Evolutionary conservation across 1,140 invertebrate species (phyloP).

Genomic region (Trinorchestia longiramus): DNA sequence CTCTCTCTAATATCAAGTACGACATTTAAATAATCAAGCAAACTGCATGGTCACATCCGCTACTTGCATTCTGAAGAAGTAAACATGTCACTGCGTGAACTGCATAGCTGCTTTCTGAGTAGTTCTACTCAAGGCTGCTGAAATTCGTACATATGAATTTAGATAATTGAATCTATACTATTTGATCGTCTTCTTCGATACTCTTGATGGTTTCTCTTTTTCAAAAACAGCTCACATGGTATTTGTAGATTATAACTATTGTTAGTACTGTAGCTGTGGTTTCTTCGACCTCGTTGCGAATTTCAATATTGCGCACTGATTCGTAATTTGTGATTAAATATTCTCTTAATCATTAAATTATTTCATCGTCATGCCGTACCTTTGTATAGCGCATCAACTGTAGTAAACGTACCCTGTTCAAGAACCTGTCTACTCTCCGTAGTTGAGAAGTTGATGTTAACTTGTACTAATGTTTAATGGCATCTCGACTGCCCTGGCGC

Average conservation of each 20-base stretch:
- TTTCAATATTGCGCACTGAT: neutral
- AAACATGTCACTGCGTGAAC: neutral
- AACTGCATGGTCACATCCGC: neutral
- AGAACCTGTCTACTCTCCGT: neutral
- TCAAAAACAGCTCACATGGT: neutral
- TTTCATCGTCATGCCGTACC: neutral
- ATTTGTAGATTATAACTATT: neutral
- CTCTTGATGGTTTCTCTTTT: neutral
- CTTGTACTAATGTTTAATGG: neutral
- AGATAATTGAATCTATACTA: too few relatives aligned
- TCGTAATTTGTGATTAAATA: neutral
- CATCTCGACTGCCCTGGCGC: neutral
- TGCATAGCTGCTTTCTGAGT: neutral
- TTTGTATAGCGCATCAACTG: neutral
- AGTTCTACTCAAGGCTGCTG: neutral
- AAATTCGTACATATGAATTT: too few relatives aligned
- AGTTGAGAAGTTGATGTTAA: neutral
- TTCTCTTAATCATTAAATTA: neutral
- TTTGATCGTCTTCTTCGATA: neutral
- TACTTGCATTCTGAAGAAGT: neutral
- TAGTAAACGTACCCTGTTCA: neutral
- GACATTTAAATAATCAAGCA: neutral
- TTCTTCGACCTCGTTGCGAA: neutral
- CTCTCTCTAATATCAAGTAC: neutral
- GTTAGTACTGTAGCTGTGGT: neutral